A percentile compares a stretch with the other conserved stretches of the same genome.
Evolutionary conservation across 2,888 invertebrate genomes (phyloP).

Genomic region (Drosophila sordidula): DNA sequence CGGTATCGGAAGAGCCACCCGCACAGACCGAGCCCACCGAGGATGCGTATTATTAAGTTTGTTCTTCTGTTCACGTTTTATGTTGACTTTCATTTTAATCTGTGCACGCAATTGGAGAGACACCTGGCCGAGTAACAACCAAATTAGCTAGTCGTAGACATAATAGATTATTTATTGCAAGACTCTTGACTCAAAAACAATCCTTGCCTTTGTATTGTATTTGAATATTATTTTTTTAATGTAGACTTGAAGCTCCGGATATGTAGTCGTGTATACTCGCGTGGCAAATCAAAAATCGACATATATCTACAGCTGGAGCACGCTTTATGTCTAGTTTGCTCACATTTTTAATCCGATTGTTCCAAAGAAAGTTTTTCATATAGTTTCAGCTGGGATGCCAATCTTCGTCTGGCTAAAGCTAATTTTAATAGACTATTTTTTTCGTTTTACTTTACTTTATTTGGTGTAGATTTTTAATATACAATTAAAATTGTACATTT

Average conservation of each 20-base stretch:
- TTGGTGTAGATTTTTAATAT: constrained; percentile 9
- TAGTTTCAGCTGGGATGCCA: no score
- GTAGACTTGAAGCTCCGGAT: no score
- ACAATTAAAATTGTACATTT: not conserved
- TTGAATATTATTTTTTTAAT: no score
- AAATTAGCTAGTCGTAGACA: constrained; percentile 57
- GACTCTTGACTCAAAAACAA: not conserved
- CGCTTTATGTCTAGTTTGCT: no score
- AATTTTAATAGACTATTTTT: not conserved
- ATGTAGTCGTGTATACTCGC: no score
- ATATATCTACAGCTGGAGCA: no score
- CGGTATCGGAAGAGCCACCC: constrained; percentile 34
- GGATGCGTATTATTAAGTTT: constrained; percentile 60
- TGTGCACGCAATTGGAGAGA: constrained; percentile 4
- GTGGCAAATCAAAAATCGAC: no score
- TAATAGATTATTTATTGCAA: constrained; percentile 6
- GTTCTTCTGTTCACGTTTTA: constrained; percentile 13
- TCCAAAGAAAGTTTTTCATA: no score
- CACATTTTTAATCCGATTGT: no score
- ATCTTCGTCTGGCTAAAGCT: no score
- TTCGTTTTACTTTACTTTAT: constrained; percentile 9
- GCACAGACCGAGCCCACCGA: constrained; percentile 58
- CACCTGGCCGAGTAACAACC: constrained; percentile 15
- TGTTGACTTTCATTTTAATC: constrained; percentile 23
- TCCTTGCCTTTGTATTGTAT: no score